Evolutionary conservation across 2,113 vertebrate genomes (phyloP).

Genomic region (Cynocephalus volans): DNA sequence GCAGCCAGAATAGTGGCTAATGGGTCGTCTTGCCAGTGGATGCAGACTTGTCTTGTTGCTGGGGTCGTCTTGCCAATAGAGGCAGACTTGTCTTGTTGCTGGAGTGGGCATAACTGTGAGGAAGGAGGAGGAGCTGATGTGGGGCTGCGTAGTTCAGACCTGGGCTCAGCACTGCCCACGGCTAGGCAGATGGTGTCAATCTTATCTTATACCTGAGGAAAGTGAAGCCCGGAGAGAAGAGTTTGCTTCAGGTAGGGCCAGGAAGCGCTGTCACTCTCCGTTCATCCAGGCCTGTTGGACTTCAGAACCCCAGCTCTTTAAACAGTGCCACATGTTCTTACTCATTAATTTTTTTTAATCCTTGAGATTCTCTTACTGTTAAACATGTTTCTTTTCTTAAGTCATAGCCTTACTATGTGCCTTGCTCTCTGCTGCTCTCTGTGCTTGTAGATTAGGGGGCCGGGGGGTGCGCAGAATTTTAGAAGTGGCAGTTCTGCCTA

Average conservation of each 20-base stretch:
- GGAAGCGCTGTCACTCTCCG: background rate
- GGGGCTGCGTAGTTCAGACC: background rate
- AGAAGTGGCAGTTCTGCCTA: fast-evolving
- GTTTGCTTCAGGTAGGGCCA: background rate
- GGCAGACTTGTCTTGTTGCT: background rate
- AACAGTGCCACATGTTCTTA: fast-evolving
- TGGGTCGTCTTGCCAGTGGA: background rate
- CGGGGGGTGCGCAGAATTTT: too few species aligned
- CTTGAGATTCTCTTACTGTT: background rate
- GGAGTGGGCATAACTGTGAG: too few species aligned
- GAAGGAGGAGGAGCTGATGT: too few species aligned
- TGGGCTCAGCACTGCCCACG: background rate
- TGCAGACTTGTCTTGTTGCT: background rate
- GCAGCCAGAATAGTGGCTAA: background rate
- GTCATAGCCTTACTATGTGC: background rate
- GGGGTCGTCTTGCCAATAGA: background rate
- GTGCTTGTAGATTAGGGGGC: background rate
- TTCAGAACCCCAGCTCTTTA: background rate
- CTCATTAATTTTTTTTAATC: too few species aligned
- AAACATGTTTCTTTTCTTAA: background rate
- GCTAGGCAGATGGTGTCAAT: fast-evolving
- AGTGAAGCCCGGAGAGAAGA: background rate
- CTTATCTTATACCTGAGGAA: background rate
- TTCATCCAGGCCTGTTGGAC: too few species aligned
- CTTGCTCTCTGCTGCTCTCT: background rate